These are phyloP conservation scores for Pollenia griseotomentosa DNA, from an alignment of 2,888 invertebrate species.

Conservation along the genomic window DNA sequence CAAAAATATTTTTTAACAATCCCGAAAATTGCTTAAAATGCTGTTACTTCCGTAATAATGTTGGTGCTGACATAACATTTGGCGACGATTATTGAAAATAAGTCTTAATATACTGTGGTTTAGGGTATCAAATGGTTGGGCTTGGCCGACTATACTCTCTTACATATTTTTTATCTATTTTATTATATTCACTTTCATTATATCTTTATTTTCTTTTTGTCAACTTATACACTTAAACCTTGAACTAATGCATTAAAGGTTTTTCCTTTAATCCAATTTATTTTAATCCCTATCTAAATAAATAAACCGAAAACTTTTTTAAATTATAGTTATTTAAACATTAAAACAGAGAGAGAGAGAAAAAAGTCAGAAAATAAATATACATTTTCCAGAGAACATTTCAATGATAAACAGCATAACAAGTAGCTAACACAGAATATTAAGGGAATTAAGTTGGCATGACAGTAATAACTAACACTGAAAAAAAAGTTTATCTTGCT, in stretches of 20 bases:
- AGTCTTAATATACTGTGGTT: too few relatives aligned
- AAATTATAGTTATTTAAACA: conserved; percentile 56
- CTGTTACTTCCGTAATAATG: too few relatives aligned
- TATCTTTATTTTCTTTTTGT: too few relatives aligned
- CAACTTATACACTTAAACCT: background rate
- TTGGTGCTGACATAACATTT: too few relatives aligned
- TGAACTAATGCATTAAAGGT: conserved; percentile 22
- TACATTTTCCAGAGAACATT: conserved; percentile 18
- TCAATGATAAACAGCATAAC: conserved; percentile 45
- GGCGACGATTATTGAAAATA: too few relatives aligned
- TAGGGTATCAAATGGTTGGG: too few relatives aligned
- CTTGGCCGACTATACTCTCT: too few relatives aligned
- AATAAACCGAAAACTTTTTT: background rate
- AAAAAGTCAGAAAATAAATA: background rate
- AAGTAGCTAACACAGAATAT: conserved; percentile 51
- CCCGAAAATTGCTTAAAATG: too few relatives aligned
- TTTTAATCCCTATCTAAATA: background rate
- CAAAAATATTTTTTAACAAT: too few relatives aligned
- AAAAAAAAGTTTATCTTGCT: conserved; percentile 58
- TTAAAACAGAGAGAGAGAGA: conserved; percentile 8
- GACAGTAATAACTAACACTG: conserved; percentile 64
- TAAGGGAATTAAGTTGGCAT: conserved; percentile 65
- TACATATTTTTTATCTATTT: too few relatives aligned
- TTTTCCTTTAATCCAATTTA: conserved; percentile 22
- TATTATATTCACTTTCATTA: background rate